Base-by-base conservation (phyloP, 1,140 invertebrate species). In the Atta cephalotes region DNA sequence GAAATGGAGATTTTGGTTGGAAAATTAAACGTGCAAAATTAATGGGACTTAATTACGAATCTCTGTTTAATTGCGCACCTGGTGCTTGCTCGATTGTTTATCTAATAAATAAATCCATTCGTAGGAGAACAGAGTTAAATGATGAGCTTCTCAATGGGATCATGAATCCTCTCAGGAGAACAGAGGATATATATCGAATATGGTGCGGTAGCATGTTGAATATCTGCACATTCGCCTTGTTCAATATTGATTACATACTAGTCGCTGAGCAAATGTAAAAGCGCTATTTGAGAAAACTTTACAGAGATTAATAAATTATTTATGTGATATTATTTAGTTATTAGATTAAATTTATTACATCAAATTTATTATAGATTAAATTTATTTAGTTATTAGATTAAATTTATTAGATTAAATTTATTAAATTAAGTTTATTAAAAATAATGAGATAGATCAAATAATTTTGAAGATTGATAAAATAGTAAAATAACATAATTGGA, bases 1-100 rank as follows among this genome's bases (percentile, higher is more conserved):
- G 45, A n/a, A 10, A 77, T 53, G 60, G 39, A 78, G 70, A 84
- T 79, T 49, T 45, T 51, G 58, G 77, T 65, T 14, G 71, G 77
- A 80, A 25, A 89, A 84, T 88, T 88, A 71, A 39, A 39, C 77
- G 56, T 88, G 77, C 70, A 81, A 88, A 90, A 90, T 90, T 90
- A 80, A 90, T 90, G 60, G 14, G 60, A 72, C 63, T 90, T 88
- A 90, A 90, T 88, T 90, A 76, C 81, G 14, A 86, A 28, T 65
- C 81, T 71, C 12, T 53, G 70, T 58, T 85, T 86, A 90, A 88
- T 90, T 88, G 79, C 39, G 49, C 68, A 9, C 51, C 25, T 25
- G 39, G 7, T 45, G 56, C 56, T 76, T 16, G 31, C 25, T 39
- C 14, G 56, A 3, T 45, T 68, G 35, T 87, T 87, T 80, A 62